Conservation (phyloP, 2,113 vertebrate genomes). For the Cricetomys ansorgei region DNA sequence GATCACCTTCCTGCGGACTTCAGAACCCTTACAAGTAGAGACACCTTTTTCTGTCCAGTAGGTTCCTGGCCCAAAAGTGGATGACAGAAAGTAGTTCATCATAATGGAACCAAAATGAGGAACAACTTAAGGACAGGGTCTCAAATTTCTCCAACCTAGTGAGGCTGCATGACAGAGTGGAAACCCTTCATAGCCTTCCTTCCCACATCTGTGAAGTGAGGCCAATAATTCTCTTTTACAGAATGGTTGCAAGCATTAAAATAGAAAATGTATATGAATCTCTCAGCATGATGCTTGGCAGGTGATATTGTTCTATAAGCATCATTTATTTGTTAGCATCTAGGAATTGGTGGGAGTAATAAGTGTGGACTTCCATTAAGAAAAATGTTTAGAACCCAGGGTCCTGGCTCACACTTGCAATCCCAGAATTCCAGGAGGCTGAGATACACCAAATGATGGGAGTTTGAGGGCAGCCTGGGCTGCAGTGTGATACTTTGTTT, state of each 20-base stretch:
- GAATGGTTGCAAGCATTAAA: neutral
- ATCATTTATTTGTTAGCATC: conserved; percentile 35
- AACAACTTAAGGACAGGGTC: neutral
- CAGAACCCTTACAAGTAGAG: neutral
- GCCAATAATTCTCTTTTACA: neutral
- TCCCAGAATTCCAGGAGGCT: neutral
- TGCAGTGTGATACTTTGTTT: neutral
- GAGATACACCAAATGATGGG: neutral
- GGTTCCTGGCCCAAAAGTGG: neutral
- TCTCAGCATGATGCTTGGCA: neutral
- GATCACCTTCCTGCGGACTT: neutral
- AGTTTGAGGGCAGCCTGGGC: neutral
- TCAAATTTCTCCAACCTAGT: neutral
- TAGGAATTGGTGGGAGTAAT: neutral
- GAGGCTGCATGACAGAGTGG: neutral
- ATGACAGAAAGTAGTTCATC: neutral
- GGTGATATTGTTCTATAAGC: conserved; percentile 13
- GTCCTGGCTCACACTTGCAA: neutral
- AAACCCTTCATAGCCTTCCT: neutral
- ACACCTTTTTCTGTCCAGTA: neutral
- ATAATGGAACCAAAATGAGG: conserved; percentile 4
- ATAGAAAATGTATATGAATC: conserved; percentile 14
- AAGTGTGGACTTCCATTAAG: neutral
- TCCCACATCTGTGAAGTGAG: conserved; percentile 10
- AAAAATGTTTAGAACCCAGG: neutral